These are phyloP conservation scores for Zelleria hepariella DNA, from an alignment of 2,888 invertebrate species.

Conservation along the genomic window DNA sequence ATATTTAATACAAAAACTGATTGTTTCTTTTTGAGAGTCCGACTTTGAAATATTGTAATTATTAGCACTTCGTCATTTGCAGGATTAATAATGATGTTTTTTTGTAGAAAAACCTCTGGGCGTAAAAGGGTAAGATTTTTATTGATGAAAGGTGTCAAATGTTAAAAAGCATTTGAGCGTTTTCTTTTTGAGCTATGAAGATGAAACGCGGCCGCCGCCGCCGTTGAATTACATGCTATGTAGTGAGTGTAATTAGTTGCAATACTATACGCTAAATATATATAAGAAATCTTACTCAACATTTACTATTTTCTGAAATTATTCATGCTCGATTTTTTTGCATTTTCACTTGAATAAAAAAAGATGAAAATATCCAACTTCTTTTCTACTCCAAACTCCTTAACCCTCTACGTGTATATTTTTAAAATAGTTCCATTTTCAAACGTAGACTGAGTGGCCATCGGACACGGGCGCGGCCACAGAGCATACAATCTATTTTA, in stretches of 20 bases:
- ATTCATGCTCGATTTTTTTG: too few species aligned
- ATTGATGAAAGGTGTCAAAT: not conserved
- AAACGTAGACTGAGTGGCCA: slow-evolving; percentile 25
- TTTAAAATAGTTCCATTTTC: slow-evolving; percentile 31
- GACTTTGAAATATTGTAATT: slow-evolving; percentile 64
- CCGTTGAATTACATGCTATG: too few species aligned
- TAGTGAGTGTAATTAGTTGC: too few species aligned
- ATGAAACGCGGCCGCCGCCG: too few species aligned
- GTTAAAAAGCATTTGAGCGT: not conserved
- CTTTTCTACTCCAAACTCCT: not conserved
- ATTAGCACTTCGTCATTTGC: slow-evolving; percentile 44
- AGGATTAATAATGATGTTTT: slow-evolving; percentile 18
- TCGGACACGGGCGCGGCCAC: slow-evolving; percentile 18
- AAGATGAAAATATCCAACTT: too few species aligned
- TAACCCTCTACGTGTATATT: slow-evolving; percentile 17
- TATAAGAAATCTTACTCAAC: too few species aligned
- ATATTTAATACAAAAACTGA: slow-evolving; percentile 30
- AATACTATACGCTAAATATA: too few species aligned
- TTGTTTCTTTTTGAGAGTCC: slow-evolving; percentile 57
- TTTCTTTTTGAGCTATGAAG: not conserved
- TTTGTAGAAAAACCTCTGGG: slow-evolving; percentile 16
- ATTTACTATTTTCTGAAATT: too few species aligned
- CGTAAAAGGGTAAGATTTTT: not conserved
- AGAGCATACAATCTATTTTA: not conserved
- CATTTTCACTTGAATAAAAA: too few species aligned